Evolutionary conservation across 2,888 invertebrate genomes (phyloP).

Genomic region (Drosophila heteroneura): DNA sequence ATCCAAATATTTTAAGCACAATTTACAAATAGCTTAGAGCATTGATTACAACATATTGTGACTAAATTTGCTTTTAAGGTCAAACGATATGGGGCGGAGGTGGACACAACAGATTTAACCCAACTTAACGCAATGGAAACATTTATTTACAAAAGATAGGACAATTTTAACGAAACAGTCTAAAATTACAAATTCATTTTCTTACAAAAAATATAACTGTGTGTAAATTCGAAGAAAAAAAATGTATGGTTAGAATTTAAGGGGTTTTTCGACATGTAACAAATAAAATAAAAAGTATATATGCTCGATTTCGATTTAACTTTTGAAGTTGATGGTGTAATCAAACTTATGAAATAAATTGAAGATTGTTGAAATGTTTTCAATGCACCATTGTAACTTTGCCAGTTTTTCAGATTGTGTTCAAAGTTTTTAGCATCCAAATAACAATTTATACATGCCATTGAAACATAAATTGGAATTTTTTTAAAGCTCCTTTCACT

Average conservation of each 20-base stretch:
- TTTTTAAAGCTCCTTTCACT: not conserved
- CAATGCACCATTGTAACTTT: not conserved
- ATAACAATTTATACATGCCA: not conserved
- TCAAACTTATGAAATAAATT: not conserved
- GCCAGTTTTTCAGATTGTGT: not conserved
- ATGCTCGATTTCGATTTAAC: not conserved
- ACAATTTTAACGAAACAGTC: not conserved
- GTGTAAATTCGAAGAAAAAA: not conserved
- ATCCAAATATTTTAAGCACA: slow-evolving; percentile 2
- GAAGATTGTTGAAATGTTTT: not conserved
- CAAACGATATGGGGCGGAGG: not conserved
- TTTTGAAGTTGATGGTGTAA: not conserved
- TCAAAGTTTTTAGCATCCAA: not conserved
- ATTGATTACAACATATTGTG: slow-evolving; percentile 3
- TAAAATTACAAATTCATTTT: not conserved
- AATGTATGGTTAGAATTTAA: not conserved
- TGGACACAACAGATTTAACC: not conserved
- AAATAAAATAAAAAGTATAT: not conserved
- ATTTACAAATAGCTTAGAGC: slow-evolving; percentile 6
- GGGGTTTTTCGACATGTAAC: not conserved
- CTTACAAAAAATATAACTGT: not conserved
- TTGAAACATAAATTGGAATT: not conserved
- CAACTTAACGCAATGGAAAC: not conserved
- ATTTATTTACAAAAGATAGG: not conserved
- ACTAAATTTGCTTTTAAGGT: slow-evolving; percentile 17